Percentiles rank a stretch among this genome's conserved stretches.
Conservation (phyloP, 1,140 invertebrate genomes). For the Notospermus geniculatus region DNA sequence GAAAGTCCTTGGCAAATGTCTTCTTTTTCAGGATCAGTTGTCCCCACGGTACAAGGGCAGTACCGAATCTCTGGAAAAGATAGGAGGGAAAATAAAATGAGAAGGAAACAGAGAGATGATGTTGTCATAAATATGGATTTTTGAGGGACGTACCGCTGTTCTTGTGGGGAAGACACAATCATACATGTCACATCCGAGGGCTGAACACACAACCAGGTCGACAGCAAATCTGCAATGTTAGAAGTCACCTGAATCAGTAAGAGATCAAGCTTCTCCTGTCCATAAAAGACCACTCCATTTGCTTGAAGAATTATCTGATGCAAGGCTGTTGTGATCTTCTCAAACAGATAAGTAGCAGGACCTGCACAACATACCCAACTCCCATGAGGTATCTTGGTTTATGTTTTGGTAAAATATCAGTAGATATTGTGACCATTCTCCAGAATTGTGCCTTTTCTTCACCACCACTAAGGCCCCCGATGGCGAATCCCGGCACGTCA, state of each 20-base stretch:
- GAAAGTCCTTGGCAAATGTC: conserved; percentile 74
- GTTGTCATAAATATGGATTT: too few relatives aligned
- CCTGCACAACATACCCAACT: conserved; percentile 68
- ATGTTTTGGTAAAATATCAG: conserved; percentile 78
- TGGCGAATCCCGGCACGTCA: conserved; percentile 90
- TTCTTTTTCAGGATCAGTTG: conserved; percentile 82
- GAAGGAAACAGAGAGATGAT: too few relatives aligned
- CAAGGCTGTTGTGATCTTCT: too few relatives aligned
- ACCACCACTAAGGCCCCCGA: conserved; percentile 95
- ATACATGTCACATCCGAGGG: conserved; percentile 98
- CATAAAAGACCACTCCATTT: too few relatives aligned
- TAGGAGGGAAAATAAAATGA: too few relatives aligned
- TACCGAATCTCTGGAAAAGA: conserved; percentile 85
- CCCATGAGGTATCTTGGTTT: conserved; percentile 98
- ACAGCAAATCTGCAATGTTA: conserved; percentile 66
- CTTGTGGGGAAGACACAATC: conserved; percentile 97
- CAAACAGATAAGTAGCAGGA: too few relatives aligned
- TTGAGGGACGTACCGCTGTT: conserved; percentile 80
- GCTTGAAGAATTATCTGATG: too few relatives aligned
- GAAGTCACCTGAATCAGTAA: too few relatives aligned
- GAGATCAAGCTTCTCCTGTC: too few relatives aligned
- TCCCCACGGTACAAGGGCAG: conserved; percentile 78
- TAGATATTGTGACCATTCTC: conserved; percentile 88
- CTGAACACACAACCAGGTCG: conserved; percentile 93
- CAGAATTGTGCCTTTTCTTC: conserved; percentile 97